Conservation (phyloP, 1,140 invertebrate genomes). For the Zaprionus inermis region DNA sequence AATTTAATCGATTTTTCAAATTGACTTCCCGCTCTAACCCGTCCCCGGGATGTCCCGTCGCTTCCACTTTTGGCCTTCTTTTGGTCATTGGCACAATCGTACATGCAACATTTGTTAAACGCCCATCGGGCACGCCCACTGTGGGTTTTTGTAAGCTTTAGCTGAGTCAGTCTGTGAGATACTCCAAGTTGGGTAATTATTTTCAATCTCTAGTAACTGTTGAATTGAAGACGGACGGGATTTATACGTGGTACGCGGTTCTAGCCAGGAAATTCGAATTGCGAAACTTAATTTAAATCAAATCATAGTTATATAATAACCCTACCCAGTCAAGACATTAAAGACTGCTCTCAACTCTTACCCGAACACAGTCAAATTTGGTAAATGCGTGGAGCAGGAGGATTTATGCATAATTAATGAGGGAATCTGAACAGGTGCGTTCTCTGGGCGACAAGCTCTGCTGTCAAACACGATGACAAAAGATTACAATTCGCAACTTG, state of each 20-base stretch:
- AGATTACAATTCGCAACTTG: conserved; percentile 73
- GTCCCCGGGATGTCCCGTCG: conserved; percentile 18
- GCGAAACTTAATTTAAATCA: not conserved
- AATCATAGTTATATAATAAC: not conserved
- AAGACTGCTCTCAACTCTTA: conserved; percentile 19
- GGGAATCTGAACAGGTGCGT: conserved; percentile 74
- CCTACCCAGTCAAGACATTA: conserved; percentile 14
- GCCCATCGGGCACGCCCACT: conserved; percentile 67
- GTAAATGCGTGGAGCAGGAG: conserved; percentile 35
- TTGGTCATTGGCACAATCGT: conserved; percentile 49
- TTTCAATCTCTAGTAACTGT: not conserved
- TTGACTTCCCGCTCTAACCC: too few relatives aligned
- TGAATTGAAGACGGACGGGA: not conserved
- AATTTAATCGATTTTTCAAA: conserved; percentile 82
- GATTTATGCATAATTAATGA: conserved; percentile 79
- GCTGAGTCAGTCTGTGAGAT: conserved; percentile 6
- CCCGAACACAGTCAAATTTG: conserved; percentile 10
- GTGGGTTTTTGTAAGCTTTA: conserved; percentile 55
- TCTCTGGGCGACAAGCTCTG: conserved; percentile 64
- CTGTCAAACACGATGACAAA: conserved; percentile 80
- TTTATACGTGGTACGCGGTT: not conserved
- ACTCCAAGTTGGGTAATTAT: conserved; percentile 3
- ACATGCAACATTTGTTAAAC: conserved; percentile 67
- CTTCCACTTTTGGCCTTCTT: conserved; percentile 37
- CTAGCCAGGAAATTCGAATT: not conserved